Conservation (phyloP, 2,797 vertebrate species). For the Glossophaga mutica region DNA sequence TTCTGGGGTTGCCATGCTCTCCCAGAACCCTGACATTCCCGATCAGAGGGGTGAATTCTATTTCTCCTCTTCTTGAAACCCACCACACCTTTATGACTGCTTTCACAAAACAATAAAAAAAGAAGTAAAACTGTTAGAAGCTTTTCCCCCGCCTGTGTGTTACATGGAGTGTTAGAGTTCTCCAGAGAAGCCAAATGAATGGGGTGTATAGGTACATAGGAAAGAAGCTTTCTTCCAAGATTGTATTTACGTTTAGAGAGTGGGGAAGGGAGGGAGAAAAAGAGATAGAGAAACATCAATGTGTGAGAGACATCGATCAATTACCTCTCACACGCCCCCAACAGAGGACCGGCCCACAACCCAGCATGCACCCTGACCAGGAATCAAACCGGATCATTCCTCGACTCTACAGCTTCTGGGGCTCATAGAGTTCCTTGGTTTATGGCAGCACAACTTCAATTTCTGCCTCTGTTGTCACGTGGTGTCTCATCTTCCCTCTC, state of each 20-base stretch:
- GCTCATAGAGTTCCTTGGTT: background rate
- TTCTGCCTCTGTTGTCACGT: background rate
- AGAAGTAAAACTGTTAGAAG: background rate
- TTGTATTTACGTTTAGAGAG: background rate
- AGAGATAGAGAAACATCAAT: background rate
- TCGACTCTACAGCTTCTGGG: background rate
- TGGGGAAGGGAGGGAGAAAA: background rate
- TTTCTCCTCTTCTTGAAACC: background rate
- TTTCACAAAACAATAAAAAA: conserved; percentile 32
- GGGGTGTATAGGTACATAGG: background rate
- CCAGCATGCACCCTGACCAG: no score
- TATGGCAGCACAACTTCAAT: no score
- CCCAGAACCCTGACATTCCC: background rate
- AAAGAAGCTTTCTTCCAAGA: background rate
- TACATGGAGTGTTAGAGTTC: background rate
- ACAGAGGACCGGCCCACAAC: no score
- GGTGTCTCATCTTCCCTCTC: background rate
- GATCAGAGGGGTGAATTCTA: background rate
- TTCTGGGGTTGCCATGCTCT: background rate
- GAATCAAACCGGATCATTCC: background rate
- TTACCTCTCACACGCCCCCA: no score
- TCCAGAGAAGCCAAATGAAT: background rate
- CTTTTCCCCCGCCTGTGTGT: background rate
- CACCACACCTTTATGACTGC: background rate
- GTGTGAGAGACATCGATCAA: no score